Conservation (phyloP, 2,113 vertebrate genomes). For the Mesoclemmys tuberculata region DNA sequence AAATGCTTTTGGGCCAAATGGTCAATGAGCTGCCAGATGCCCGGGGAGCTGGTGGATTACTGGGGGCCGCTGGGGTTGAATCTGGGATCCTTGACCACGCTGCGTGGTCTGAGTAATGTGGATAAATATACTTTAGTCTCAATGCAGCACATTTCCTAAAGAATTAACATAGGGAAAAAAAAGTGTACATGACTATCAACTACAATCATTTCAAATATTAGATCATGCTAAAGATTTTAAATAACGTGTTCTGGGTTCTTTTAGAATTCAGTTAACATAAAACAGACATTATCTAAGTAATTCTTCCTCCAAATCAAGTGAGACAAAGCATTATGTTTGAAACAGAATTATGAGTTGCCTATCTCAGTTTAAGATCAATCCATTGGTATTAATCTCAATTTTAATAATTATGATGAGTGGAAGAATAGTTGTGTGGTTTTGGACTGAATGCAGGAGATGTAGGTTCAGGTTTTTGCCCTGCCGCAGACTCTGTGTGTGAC, state of each 20-base stretch:
- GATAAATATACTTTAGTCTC: background rate
- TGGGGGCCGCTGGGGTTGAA: no score
- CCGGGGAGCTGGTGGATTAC: no score
- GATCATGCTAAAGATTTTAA: background rate
- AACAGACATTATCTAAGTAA: background rate
- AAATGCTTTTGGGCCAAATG: no score
- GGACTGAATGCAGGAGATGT: background rate
- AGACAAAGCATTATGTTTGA: background rate
- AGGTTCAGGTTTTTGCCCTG: background rate
- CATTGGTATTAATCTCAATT: background rate
- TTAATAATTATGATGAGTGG: background rate
- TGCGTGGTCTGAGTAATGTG: background rate
- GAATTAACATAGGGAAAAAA: background rate
- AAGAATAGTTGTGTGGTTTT: no score
- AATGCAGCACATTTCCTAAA: background rate
- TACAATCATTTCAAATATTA: background rate
- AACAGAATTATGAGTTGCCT: background rate
- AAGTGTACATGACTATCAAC: background rate
- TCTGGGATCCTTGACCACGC: no score
- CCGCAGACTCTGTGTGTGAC: rapidly evolving
- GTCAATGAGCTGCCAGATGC: no score
- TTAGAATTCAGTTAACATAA: background rate
- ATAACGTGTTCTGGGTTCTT: no score
- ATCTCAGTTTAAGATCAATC: background rate
- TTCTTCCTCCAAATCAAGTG: background rate